Evolutionary conservation across 2,888 invertebrate genomes (phyloP), one percentile per base, ranked within the genome.

Genomic region (Buathra laborator): DNA sequence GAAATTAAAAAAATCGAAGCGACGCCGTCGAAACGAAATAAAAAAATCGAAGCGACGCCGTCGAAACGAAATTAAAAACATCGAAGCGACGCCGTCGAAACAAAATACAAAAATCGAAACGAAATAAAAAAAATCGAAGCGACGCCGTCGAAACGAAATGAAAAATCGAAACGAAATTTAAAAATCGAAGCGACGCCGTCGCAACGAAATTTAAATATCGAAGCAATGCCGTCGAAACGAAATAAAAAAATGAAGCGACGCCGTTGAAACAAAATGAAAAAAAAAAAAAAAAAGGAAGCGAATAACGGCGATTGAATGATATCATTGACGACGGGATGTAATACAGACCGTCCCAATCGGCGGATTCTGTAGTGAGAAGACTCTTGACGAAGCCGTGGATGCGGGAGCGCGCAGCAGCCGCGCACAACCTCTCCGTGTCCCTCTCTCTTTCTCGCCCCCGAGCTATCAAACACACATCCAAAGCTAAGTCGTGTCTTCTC

Each of bases 381-480:
- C 95, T 95, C 93, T 95, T 95, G 94, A 95, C 95, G 95, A 96
- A 96, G 92, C 94, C 94, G 94, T 96, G 96, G 94, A 96, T 96
- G 94, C 96, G 96, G 94, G 94, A 93, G 91, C 95, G 94, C 89
- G 96, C 96, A 80, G 95, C 95, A 89, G 95, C 95, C 90, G 96
- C 96, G 94, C 96, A 96, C 90, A 95, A 95, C 85, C 96, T 95
- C 90, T 94, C 94, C 89, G 95, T 91, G 88, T 93, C 93, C 89
- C 92, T 92, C 91, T 93, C 94, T 93, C 94, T 94, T 92, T 95
- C 95, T 94, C 94, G 94, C 91, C 94, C 94, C 89, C 94, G 93
- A 90, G 90, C 94, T 94, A 87, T 90, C 88, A 81, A 87, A 91
- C 75, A 89, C 75, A 89, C 80, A 85, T 79, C 83, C 86, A 86